A percentile compares a stretch with the other conserved stretches of the same genome.
Evolutionary conservation across 2,113 vertebrate species (phyloP).

Genomic region (Actinemys pallida): DNA sequence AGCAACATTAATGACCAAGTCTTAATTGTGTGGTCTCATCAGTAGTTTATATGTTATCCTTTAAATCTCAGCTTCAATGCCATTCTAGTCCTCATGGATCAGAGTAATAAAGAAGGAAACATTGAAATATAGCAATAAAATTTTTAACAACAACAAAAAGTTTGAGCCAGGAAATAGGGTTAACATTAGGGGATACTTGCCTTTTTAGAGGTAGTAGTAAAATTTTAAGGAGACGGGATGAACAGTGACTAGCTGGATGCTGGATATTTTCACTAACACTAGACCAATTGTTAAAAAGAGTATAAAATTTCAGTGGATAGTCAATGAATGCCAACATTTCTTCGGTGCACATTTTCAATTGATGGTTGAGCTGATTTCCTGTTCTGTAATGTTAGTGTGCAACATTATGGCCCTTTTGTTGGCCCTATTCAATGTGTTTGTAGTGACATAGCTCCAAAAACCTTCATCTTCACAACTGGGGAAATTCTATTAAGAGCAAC

Average conservation of each 20-base stretch:
- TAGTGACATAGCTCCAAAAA: not conserved
- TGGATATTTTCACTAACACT: not conserved
- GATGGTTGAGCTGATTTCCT: not conserved
- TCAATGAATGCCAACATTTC: not conserved
- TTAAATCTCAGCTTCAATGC: not conserved
- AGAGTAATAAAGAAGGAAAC: not conserved
- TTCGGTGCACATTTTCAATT: not conserved
- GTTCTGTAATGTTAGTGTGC: not conserved
- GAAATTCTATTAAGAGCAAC: not conserved
- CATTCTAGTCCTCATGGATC: not conserved
- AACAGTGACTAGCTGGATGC: not conserved
- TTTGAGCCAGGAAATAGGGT: not conserved
- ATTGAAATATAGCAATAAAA: not conserved
- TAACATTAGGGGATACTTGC: not conserved
- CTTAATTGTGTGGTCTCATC: not conserved
- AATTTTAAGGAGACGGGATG: not conserved
- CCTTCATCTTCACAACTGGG: not conserved
- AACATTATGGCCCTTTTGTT: not conserved
- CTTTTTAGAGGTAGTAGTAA: not conserved
- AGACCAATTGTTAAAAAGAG: not conserved
- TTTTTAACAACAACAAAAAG: not conserved
- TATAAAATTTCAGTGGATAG: not conserved
- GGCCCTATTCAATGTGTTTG: not conserved
- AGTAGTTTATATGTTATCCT: not conserved
- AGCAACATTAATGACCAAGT: not conserved